Base-by-base conservation (phyloP, 2,888 invertebrate genomes). In the Sipha maydis region DNA sequence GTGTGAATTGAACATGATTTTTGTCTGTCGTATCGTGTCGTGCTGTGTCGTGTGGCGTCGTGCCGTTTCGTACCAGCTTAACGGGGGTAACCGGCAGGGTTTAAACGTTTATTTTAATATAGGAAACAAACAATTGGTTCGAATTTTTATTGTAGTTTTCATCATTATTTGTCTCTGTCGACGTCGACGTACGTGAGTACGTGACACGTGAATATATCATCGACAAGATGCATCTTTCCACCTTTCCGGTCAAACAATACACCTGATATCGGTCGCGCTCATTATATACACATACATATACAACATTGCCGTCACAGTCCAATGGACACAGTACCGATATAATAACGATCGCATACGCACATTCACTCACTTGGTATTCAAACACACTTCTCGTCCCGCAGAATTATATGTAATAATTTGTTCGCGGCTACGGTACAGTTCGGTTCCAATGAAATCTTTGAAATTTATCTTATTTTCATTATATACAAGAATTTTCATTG, bases 181-280 rank as follows among this genome's bases (percentile, higher is more conserved):
- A 3, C 17, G 69, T 9, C 71, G 28, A 28, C 71, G 71, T 28
- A 71, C 31, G 71, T 28, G 11, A 14, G n/a, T 71, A 71, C 71
- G 71, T 69, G 69, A 69, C 69, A n/a, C 28, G 69, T 71, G 71
- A 71, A 71, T 71, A 67, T 25, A 69, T 1, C 14, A 11, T 80
- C 28, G 28, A 48, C 48, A 28, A 69, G 28, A 67, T 28, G 25
- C 71, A 9, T 28, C 69, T n/a, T 69, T n/a, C 67, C 67, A 41
- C 67, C 67, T 48, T 69, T 71, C 82, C 82, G 82, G 82, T 69
- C 69, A 82, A 71, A 82, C 82, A 69, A 41, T 82, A 31, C 25
- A 41, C 31, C 48, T 21, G 69, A 71, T 38, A 48, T 71, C 38
- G 34, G 14, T 14, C 21, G 0, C 25, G 31, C 48, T 14, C 21